Base-by-base conservation (phyloP, 2,888 invertebrate species). In the Carpatolechia fugitivella region DNA sequence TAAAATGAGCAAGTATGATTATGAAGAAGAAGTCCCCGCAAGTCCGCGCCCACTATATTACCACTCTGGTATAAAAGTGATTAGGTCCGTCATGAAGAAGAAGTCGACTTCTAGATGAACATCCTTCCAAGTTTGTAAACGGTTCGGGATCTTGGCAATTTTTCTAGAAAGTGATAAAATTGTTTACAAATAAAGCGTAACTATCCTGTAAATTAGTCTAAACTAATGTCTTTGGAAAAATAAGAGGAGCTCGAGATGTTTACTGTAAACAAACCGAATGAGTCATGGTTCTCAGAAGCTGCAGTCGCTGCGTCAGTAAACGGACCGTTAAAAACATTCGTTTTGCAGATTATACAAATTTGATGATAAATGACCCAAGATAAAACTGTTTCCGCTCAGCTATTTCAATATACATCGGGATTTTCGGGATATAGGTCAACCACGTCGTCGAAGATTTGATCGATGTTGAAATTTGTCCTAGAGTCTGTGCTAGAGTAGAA, bases 241-340 rank as follows among this genome's bases (percentile, higher is more conserved):
- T 29, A 44, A 24, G 24, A n/a, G 18, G 13, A 7, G 10, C 18
- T n/a, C 13, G 38, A 40, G 40, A 24, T 47, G 48, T 40, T 52
- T 41, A 36, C 13, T 38, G 52, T 52, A 56, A 56, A 41, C 33
- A 52, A 52, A 50, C 35, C 30, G 33, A 31, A 54, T 54, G 56
- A 57, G 50, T 57, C 56, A 57, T 29, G 10, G 50, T 30, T 54
- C 48, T 53, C 49, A 11, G 44, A 30, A 41, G 4, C 13, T 16
- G 11, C 20, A 1, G 6, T 11, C 31, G n/a, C 11, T 47, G 36
- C 16, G 47, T 31, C 44, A 41, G 16, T 33, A 41, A 30, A 35
- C 40, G 50, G 24, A 18, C 20, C 44, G 44, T 30, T 56, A 40
- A 33, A 48, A 53, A 53, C 44, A 53, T 36, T 56, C 30, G 30